These are phyloP conservation scores for Teleiodes luculella DNA, from an alignment of 2,888 invertebrate species.

Conservation along the genomic window DNA sequence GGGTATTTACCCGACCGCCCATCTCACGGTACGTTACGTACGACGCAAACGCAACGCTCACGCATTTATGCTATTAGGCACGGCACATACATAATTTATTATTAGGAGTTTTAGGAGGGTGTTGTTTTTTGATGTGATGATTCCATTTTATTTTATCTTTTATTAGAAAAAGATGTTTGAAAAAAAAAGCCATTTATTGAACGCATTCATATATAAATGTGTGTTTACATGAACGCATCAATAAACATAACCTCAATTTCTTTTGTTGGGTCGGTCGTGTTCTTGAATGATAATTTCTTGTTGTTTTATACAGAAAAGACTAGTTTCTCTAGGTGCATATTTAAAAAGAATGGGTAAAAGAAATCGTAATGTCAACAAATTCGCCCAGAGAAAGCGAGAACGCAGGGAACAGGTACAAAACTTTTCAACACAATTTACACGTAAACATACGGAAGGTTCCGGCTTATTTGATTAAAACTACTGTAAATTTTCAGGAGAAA, in stretches of 20 bases:
- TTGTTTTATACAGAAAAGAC: constrained; percentile 41
- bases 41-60: no score
- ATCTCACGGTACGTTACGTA: no score
- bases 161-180: no score
- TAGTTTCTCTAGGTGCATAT: constrained; percentile 55
- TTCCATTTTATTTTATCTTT: no score
- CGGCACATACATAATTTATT: no score
- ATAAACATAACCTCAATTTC: not conserved
- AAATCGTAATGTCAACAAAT: constrained; percentile 74
- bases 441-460: not conserved
- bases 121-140: no score
- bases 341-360: constrained; percentile 61
- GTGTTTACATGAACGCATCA: constrained; percentile 19
- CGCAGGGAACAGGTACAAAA: constrained; percentile 64
- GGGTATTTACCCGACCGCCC: no score
- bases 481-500: constrained; percentile 51
- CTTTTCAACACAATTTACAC: not conserved
- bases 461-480: constrained; percentile 16
- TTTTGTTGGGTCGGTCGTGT: not conserved
- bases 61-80: no score
- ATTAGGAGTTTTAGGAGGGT: no score
- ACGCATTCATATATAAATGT: constrained; percentile 23
- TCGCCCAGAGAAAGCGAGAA: constrained; percentile 80
- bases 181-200: no score
- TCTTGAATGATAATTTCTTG: constrained; percentile 30